Evolutionary conservation across 2,797 vertebrate species (phyloP).

Genomic region (Bradypodion ventrale): DNA sequence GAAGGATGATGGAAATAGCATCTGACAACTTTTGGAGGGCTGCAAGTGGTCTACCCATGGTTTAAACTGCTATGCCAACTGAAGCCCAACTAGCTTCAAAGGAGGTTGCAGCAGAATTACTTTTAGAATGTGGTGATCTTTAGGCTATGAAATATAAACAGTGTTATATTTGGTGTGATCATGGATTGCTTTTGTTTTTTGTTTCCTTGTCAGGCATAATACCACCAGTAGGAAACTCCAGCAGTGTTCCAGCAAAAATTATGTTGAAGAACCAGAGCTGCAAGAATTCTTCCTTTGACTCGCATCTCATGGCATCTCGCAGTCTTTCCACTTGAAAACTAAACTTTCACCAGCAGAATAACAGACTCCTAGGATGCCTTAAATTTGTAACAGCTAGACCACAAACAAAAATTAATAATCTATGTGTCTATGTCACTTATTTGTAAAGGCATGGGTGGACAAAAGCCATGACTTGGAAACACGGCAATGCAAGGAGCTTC

Average conservation of each 20-base stretch:
- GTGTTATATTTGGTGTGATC: neutral
- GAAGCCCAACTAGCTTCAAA: neutral
- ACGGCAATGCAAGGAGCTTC: slow-evolving; percentile 52
- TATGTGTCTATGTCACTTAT: slow-evolving; percentile 70
- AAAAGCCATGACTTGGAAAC: slow-evolving; percentile 61
- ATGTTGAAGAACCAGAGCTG: slow-evolving; percentile 73
- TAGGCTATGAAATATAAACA: slow-evolving; percentile 6
- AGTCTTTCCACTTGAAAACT: slow-evolving; percentile 54
- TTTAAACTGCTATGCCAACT: neutral
- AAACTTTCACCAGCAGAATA: slow-evolving; percentile 74
- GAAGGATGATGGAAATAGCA: neutral
- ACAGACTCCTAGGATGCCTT: slow-evolving; percentile 76
- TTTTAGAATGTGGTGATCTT: neutral
- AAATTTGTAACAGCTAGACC: slow-evolving; percentile 72
- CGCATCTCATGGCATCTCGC: slow-evolving; percentile 8
- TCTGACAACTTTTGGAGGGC: neutral
- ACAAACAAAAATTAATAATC: slow-evolving; percentile 63
- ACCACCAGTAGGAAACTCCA: slow-evolving; percentile 63
- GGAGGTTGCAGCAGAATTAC: neutral
- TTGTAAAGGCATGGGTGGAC: slow-evolving; percentile 69
- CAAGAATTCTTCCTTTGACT: slow-evolving; percentile 76
- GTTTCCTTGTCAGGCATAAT: slow-evolving; percentile 73
- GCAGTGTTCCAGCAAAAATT: slow-evolving; percentile 62
- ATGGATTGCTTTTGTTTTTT: slow-evolving; percentile 32
- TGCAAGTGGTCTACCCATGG: neutral